phyloP scores from a whole-genome alignment of 2,797 vertebrate species.

The Gymnothorax javanicus region DNA sequence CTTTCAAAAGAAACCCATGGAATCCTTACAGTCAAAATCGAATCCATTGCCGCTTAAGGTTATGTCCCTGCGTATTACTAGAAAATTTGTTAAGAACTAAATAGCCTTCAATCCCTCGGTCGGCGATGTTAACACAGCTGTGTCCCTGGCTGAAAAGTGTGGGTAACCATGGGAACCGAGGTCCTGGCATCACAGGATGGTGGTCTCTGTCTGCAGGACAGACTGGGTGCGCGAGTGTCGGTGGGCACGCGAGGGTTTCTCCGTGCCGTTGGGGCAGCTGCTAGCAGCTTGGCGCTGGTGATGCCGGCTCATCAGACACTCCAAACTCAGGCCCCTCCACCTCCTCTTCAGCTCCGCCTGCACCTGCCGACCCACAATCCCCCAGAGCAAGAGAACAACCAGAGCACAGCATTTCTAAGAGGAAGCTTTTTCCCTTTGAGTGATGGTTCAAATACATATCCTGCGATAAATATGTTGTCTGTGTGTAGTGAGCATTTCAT shows the following conservation, averaged over 20 bases:
- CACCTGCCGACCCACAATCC: conserved; percentile 70
- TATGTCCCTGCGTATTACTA: too few species aligned
- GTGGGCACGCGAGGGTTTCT: conserved; percentile 68
- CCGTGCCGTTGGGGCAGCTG: conserved; percentile 72
- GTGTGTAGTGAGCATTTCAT: neutral
- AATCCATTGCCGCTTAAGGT: too few species aligned
- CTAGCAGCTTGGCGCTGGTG: conserved; percentile 72
- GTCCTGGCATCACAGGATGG: conserved; percentile 72
- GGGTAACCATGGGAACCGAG: too few species aligned
- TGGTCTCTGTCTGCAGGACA: conserved; percentile 90
- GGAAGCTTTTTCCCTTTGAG: too few species aligned
- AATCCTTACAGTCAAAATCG: too few species aligned
- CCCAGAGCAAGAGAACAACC: neutral
- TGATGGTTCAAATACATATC: neutral
- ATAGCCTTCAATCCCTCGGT: too few species aligned
- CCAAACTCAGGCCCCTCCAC: conserved; percentile 78
- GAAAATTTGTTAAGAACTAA: too few species aligned
- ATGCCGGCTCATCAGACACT: conserved; percentile 69
- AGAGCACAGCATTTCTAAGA: too few species aligned
- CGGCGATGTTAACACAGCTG: neutral
- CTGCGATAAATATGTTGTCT: neutral
- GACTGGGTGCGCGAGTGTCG: conserved; percentile 80
- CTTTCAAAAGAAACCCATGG: too few species aligned
- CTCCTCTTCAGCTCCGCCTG: conserved; percentile 86
- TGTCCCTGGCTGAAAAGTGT: neutral